phyloP scores from a whole-genome alignment of 1,140 invertebrate species.

The Eumaeus atala region DNA sequence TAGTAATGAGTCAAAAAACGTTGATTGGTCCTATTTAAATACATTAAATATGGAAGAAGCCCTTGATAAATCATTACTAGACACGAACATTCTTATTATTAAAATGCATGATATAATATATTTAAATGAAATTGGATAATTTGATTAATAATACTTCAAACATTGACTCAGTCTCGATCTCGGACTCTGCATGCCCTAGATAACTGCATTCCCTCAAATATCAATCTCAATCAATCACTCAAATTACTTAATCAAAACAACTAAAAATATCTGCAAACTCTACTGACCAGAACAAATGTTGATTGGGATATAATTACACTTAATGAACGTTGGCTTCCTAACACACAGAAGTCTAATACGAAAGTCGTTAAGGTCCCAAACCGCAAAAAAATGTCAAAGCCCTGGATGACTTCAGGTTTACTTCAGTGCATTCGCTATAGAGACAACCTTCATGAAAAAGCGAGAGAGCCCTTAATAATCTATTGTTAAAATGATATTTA shows the following conservation, averaged over 20 bases:
- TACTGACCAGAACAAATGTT: conserved; percentile 11
- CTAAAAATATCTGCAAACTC: conserved; percentile 15
- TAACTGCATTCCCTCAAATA: conserved; percentile 1
- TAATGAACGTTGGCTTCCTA: conserved; percentile 22
- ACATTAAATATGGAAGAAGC: no score
- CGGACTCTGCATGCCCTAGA: not conserved
- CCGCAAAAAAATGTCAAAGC: not conserved
- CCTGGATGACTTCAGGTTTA: no score
- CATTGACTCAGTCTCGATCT: conserved; percentile 1
- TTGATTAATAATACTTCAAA: not conserved
- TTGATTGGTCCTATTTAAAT: no score
- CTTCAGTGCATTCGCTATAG: not conserved
- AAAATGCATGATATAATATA: not conserved
- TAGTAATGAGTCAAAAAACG: no score
- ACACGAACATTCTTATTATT: no score
- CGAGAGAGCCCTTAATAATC: no score
- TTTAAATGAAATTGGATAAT: conserved; percentile 1
- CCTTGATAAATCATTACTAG: no score
- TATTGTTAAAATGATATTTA: no score
- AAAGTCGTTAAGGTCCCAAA: conserved; percentile 10
- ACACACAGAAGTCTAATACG: conserved; percentile 3
- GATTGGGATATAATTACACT: conserved; percentile 20
- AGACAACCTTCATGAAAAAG: no score
- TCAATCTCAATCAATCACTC: conserved; percentile 10
- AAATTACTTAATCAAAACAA: conserved; percentile 15